A percentile compares a stretch with the other conserved stretches of the same genome.
These are phyloP conservation scores for Malurus splendens DNA, from an alignment of 2,797 vertebrate genomes.

Conservation along the genomic window DNA sequence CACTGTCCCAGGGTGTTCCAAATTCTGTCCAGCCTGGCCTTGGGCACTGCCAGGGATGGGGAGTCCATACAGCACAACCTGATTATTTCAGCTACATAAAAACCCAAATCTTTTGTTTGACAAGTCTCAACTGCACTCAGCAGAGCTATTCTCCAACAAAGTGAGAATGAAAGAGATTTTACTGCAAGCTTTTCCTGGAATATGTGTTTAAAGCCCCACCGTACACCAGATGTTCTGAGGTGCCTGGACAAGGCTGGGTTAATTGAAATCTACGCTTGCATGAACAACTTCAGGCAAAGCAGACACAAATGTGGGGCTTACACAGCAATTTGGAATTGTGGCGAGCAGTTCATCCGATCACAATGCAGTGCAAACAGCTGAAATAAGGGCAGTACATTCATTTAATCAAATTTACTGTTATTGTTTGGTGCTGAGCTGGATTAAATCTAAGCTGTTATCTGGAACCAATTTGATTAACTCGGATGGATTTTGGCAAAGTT, in stretches of 20 bases:
- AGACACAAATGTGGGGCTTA: neutral
- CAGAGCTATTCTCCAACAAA: neutral
- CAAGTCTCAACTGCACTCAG: neutral
- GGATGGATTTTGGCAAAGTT: neutral
- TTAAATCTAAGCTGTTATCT: constrained; percentile 30
- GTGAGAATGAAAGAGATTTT: neutral
- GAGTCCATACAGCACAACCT: neutral
- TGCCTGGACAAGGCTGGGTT: neutral
- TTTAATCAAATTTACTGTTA: neutral
- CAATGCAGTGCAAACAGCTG: neutral
- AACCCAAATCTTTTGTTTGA: neutral
- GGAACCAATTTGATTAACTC: constrained; percentile 7
- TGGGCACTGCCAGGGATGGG: neutral
- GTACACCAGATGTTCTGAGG: neutral
- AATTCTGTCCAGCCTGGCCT: neutral
- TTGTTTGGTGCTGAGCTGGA: constrained; percentile 6
- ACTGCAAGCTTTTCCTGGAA: neutral
- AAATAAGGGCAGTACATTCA: neutral
- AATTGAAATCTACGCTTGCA: neutral
- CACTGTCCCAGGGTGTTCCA: neutral
- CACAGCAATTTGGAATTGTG: neutral
- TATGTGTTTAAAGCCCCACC: fast-evolving
- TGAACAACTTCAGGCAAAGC: neutral
- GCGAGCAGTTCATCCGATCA: neutral
- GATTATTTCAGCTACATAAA: neutral